Evolutionary conservation across 2,113 vertebrate species (phyloP), one percentile per base, ranked within the genome.

Genomic region (Pteruthius melanotis): DNA sequence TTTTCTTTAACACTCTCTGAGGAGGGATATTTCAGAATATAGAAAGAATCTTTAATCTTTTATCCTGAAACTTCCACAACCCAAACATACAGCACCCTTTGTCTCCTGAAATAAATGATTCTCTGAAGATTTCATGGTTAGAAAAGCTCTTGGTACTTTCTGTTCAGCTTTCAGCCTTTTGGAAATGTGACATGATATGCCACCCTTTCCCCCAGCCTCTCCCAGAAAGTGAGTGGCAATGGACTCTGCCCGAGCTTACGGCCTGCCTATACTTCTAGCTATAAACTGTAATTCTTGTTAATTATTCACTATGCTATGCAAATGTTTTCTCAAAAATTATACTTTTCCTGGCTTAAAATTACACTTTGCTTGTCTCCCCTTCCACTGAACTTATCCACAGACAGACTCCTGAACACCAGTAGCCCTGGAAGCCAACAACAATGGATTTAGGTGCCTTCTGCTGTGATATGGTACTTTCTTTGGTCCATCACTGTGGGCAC

Each of bases 11-110:
- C 0, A 0, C 63, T 90, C 79, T 91, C 82, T 69, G 19, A 89
- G 66, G 66, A 75, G 45, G 30, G 69, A 57, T 90, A 75, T 89
- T 94, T 93, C 86, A 87, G 93, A 96, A 85, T 61, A 82, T 53
- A 91, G 78, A 81, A 95, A 94, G 53, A 69, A 72, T 70, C 33
- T 82, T 94, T 90, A 82, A 59, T 94, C 82, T 89, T 95, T 84
- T 53, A 61, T 93, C 68, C 88, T 77, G 30, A 68, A 89, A 50
- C 45, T 82, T 95, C 68, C 42, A 74, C 52, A 83, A 50, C 31
- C 44, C 72, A 93, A 78, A 68, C 15, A 42, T 13, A 31, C 13
- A 66, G 15, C 78, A 83, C 59, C 27, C 64, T 93, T 75, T 77
- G 39, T 77, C 33, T 92, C 59, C 47, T 71, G 79, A 95, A 81